Evolutionary conservation across 1,140 invertebrate species (phyloP), one percentile per base, ranked within the genome.

Genomic region (Saccostrea cuccullata): DNA sequence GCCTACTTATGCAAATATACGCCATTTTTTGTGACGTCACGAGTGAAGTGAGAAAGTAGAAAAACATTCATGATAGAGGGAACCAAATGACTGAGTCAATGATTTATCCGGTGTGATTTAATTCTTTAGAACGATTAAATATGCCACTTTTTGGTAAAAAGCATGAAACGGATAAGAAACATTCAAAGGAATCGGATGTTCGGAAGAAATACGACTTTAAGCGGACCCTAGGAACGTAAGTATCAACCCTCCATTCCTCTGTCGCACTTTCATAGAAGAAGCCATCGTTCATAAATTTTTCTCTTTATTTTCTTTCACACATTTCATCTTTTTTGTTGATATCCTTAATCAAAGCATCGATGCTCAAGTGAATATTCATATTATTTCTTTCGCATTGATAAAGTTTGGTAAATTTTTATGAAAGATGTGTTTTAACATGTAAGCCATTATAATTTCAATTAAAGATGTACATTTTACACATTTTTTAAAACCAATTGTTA

Each of bases 141-240:
- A 93, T 93, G 92, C 92, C 92, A 73, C 86, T 93, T 13, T 93
- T 93, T 87, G 92, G 92, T 85, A 93, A 91, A 90, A 93, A 93
- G 89, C 89, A 91, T 88, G 91, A 91, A 26, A 85, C 89, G 23
- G 91, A 91, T n/a, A 92, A 93, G 73, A 92, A 92, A 67, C 87
- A 90, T 73, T 88, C 89, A 83, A 83, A 86, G 88, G 91, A 93
- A 83, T 90, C 86, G 20, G 92, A 92, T 88, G 89, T 93, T 36
- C 89, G 89, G 64, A 90, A 90, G 84, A 91, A 90, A 87, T 93
- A 93, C 64, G 92, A 92, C 77, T 93, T 93, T 67, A 93, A 92
- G 87, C 91, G 92, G 82, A 91, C 90, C 55, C 88, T 93, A 17
- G 92, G 92, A 91, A 93, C 92, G 92, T 93, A 89, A 93, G 92